Base-by-base conservation (phyloP, 2,888 invertebrate genomes). In the Bombyx huttoni region DNA sequence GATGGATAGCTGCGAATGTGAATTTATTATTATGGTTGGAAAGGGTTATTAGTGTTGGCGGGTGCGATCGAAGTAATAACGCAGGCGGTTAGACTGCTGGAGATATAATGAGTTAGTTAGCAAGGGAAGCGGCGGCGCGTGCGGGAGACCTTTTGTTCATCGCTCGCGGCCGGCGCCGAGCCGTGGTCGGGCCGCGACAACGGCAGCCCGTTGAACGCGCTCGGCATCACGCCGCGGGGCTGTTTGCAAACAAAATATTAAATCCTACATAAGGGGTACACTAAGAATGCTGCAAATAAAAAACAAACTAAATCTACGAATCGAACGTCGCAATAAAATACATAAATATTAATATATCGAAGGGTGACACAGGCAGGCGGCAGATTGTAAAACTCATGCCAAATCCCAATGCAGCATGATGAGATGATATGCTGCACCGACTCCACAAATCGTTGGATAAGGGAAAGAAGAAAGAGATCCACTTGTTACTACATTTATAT, bases 191-290 rank as follows among this genome's bases (percentile, higher is more conserved):
- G 76, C 35, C 81, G 78, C 62, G 79, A 64, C 62, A 82, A 75
- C 51, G 81, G 81, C 64, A 82, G 74, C 45, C 81, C 86, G 67
- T 81, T 80, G 71, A 77, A 75, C 58, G 68, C 73, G 75, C 77
- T 78, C 56, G 80, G 67, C 53, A 75, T 67, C 63, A 75, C 79
- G 64, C 77, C 76, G 68, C 82, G 83, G 52, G 82, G 75, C 83
- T 83, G 77, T 61, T 56, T 55, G 56, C 53, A 62, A 62, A 57
- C 54, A 57, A 54, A 63, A 40, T 12, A 40, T 40, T 40, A 40
- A 10, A 40, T 24, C 2, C 24, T 24, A 24, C 24, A 24, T 24
- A 24, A 3, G 5, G 24, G 24, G 24, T 24, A 40, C 8, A 40
- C 40, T 10, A 40, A 40, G 8, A 40, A 40, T 12, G 12, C 40